These are phyloP conservation scores for Podarcis siculus DNA, from an alignment of 2,797 vertebrate species.

Conservation along the genomic window DNA sequence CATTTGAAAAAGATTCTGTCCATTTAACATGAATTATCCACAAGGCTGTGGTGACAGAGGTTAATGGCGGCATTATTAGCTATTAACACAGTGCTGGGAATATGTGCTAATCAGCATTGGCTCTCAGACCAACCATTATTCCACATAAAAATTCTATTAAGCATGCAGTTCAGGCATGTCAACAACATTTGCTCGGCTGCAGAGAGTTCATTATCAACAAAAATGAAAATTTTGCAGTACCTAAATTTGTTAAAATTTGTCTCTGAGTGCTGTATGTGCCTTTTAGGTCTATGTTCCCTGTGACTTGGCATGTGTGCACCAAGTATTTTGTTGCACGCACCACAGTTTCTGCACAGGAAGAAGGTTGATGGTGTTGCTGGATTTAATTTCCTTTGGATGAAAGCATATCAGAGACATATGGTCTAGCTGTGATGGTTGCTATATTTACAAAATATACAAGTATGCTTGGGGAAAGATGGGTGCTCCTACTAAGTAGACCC, in stretches of 20 bases:
- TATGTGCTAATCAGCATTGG: not conserved
- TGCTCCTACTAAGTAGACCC: not conserved
- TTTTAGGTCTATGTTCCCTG: constrained; percentile 12
- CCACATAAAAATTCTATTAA: constrained; percentile 18
- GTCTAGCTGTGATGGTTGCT: not conserved
- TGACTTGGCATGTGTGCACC: not conserved
- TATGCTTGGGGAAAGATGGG: not conserved
- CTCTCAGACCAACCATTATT: not conserved
- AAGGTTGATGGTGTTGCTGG: not conserved
- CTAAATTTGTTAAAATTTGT: not conserved
- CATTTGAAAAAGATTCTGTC: constrained; percentile 21
- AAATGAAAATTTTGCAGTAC: not conserved
- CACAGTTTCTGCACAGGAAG: not conserved
- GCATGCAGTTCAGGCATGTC: not conserved
- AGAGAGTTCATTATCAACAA: constrained; percentile 5
- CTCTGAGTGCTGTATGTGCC: not conserved
- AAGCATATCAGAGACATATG: not conserved
- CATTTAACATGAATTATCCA: constrained; percentile 17
- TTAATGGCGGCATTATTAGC: constrained; percentile 31
- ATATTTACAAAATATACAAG: constrained; percentile 2
- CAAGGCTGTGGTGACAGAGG: constrained; percentile 11
- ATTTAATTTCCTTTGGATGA: not conserved
- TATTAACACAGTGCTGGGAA: not conserved
- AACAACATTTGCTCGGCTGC: not conserved
- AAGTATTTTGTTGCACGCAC: not conserved